Percentiles rank a stretch among this genome's conserved stretches.
These are phyloP conservation scores for Bombycilla garrulus DNA, from an alignment of 2,113 vertebrate species.

Conservation along the genomic window DNA sequence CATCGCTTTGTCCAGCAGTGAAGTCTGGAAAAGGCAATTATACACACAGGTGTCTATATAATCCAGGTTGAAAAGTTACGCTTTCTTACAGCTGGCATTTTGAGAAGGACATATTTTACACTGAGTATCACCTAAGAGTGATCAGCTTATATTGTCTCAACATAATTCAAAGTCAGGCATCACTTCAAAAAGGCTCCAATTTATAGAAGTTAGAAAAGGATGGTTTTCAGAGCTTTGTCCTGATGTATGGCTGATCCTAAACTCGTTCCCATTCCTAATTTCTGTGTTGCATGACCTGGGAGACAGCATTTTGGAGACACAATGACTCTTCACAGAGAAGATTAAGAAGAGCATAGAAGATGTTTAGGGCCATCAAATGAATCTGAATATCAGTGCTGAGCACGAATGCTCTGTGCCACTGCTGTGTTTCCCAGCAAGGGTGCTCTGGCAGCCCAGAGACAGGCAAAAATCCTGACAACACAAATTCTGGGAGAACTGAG, in stretches of 20 bases:
- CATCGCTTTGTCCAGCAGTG: not conserved
- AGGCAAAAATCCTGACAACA: not conserved
- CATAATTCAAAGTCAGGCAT: not conserved
- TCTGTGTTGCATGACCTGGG: not conserved
- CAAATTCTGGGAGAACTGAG: not conserved
- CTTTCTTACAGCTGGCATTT: not conserved
- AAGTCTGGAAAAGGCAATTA: not conserved
- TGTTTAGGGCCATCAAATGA: not conserved
- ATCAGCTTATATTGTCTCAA: not conserved
- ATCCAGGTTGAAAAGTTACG: not conserved
- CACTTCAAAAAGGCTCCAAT: not conserved
- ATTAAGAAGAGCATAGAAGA: not conserved
- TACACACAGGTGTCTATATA: not conserved
- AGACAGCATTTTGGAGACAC: accelerated
- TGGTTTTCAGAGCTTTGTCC: not conserved
- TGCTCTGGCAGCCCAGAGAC: not conserved
- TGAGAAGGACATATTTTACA: not conserved
- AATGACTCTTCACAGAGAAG: not conserved
- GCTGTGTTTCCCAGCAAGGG: not conserved
- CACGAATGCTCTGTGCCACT: accelerated
- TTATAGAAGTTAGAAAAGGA: not conserved
- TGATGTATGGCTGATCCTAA: not conserved
- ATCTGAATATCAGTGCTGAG: not conserved
- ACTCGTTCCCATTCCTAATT: not conserved
- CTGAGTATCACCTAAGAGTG: not conserved